Conservation (phyloP, 2,113 vertebrate species). For the Psittacara wagleri region DNA sequence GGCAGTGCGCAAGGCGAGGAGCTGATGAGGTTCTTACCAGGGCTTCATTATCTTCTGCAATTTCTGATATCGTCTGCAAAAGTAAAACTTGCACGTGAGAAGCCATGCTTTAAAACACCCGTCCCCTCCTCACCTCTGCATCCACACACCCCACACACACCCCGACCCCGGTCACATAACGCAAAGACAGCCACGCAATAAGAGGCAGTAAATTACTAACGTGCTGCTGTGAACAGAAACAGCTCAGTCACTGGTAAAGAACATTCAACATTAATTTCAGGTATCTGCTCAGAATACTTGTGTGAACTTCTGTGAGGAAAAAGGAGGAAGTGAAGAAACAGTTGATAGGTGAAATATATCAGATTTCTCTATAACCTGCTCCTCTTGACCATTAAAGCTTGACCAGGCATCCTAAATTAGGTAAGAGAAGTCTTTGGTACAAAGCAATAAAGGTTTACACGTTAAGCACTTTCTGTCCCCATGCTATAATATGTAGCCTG, state of each 20-base stretch:
- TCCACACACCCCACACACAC: background rate
- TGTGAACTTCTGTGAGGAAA: background rate
- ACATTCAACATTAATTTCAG: background rate
- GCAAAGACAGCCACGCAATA: background rate
- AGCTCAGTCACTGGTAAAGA: background rate
- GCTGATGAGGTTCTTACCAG: constrained; percentile 88
- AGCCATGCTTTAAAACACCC: constrained; percentile 10
- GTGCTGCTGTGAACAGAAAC: background rate
- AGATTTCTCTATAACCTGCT: background rate
- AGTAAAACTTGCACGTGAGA: constrained; percentile 89
- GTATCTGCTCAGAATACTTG: background rate
- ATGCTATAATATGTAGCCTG: fast-evolving
- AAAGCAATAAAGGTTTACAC: background rate
- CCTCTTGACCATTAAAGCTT: background rate
- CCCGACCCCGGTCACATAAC: background rate
- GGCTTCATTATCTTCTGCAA: constrained; percentile 99
- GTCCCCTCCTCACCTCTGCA: background rate
- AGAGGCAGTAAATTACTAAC: background rate
- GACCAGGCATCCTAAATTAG: background rate
- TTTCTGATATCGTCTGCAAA: constrained; percentile 99
- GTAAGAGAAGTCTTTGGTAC: background rate
- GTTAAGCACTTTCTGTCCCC: background rate
- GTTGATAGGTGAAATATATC: background rate
- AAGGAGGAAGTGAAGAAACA: background rate
- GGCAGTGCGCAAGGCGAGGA: constrained; percentile 67